Base-by-base conservation (phyloP, 2,888 invertebrate species). In the Mamestra brassicae region DNA sequence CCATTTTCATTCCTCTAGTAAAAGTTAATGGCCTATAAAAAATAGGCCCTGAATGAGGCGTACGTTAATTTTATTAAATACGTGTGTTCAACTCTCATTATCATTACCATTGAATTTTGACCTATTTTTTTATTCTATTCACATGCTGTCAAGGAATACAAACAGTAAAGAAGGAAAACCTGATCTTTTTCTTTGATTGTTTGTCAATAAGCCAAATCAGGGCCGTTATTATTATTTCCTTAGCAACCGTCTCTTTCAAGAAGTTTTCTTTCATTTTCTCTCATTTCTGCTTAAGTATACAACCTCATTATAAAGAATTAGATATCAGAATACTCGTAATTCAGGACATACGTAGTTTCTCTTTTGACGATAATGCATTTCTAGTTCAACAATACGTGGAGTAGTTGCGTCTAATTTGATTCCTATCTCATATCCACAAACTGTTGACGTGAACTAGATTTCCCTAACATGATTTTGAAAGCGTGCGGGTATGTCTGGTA, bases 381-480 rank as follows among this genome's bases (percentile, higher is more conserved):
- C 11, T 11, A 36, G 36, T 62, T 26, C 13, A 69, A 52, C 55
- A 50, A 76, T 42, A 52, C 4, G 3, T 36, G 26, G 34, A 62
- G 8, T 78, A 78, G 55, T 42, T 62, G 42, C 36, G 7, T 52
- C 10, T 26, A 50, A 69, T 69, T 64, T 73, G 50, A 61, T 72
- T 55, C 55, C 42, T 38, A 36, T 65, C 50, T 52, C 36, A 61
- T 26, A 61, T 45, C n/a, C 17, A 55, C 64, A 52, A 61, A 52
- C 61, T 77, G 61, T 45, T 77, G 55, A 61, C 65, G 55, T 80
- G 52, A 63, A 60, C 81, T 63, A 58, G 47, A 76, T 76, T 76
- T 60, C 4, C 15, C 58, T 66, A 71, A 70, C 58, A 55, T 17
- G 26, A 47, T 70, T 65, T 71, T 66, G 58, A 54, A 78, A 71